Evolutionary conservation across 1,140 invertebrate species (phyloP), one percentile per base, ranked within the genome.

Genomic region (Bathynomus jamesi): DNA sequence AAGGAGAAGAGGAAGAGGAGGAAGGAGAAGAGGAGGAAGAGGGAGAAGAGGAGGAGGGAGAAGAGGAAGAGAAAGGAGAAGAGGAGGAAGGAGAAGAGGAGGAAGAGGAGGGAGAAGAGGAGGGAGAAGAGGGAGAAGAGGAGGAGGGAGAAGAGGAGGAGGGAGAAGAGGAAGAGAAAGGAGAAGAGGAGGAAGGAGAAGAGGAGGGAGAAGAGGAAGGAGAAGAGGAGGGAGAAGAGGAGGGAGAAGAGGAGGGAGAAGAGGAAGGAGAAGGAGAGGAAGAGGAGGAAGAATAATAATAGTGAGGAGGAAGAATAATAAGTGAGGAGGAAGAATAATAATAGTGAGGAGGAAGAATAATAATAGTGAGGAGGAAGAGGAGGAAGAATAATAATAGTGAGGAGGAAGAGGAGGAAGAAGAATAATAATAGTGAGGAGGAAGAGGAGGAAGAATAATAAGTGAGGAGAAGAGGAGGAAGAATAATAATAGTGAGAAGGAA

Each of bases 241-340:
- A 32, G 68, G 63, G 69, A 25, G 53, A 10, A 60, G 31, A 3
- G 31, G 69, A 21, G 69, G 30, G n/a, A n/a, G n/a, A n/a, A n/a
- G n/a, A 27, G 60, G 30, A 24, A 28, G 28, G 30, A 31, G 31
- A 60, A 46, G 40, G n/a, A 24, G 40, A 60, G n/a, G n/a, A n/a
- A n/a, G n/a, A n/a, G n/a, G n/a, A n/a, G n/a, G n/a, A n/a, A n/a
- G n/a, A n/a, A n/a, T n/a, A n/a, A n/a, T n/a, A n/a, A n/a, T n/a
- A n/a, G n/a, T n/a, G n/a, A n/a, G n/a, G n/a, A n/a, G n/a, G 40
- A 21, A 28, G 1, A 17, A 46, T n/a, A 21, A 67, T 67, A 13
- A 21, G 29, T 21, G 2, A 28, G n/a, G n/a, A n/a, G n/a, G n/a
- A n/a, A n/a, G n/a, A n/a, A n/a, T n/a, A n/a, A n/a, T n/a, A n/a